phyloP scores from a whole-genome alignment of 2,888 invertebrate genomes.

The Drosophila lutescens region DNA sequence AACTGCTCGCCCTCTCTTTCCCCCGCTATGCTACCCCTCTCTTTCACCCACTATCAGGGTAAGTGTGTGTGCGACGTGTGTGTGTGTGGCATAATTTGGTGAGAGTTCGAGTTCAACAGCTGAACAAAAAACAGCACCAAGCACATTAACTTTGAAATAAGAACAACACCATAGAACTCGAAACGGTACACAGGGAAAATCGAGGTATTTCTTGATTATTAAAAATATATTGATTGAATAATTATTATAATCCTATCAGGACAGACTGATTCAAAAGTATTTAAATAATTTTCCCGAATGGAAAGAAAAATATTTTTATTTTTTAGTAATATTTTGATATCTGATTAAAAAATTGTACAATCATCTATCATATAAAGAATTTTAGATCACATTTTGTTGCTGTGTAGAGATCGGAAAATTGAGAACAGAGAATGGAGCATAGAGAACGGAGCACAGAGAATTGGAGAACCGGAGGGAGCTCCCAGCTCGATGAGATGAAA shows the following conservation, averaged over 20 bases:
- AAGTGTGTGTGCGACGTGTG: constrained; percentile 5
- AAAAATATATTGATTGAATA: no score
- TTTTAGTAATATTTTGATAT: no score
- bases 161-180: constrained; percentile 59
- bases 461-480: constrained; percentile 22
- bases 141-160: constrained; percentile 76
- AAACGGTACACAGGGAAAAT: constrained; percentile 9
- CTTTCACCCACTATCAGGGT: constrained; percentile 9
- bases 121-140: constrained; percentile 63
- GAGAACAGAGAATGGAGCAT: constrained; percentile 9
- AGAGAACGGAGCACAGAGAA: constrained; percentile 5
- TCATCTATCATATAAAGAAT: no score
- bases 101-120: constrained; percentile 80
- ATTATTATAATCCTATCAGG: no score
- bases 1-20: constrained; percentile 13
- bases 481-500: constrained; percentile 12
- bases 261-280: no score
- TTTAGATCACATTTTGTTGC: background rate
- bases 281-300: no score
- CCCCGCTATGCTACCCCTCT: constrained; percentile 10
- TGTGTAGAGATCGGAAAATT: constrained; percentile 21
- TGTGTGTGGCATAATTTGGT: constrained; percentile 80
- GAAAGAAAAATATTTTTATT: no score
- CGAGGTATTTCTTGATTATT: no score
- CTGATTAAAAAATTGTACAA: no score